phyloP scores from a whole-genome alignment of 2,797 vertebrate genomes.

The Trematomus bernacchii region DNA sequence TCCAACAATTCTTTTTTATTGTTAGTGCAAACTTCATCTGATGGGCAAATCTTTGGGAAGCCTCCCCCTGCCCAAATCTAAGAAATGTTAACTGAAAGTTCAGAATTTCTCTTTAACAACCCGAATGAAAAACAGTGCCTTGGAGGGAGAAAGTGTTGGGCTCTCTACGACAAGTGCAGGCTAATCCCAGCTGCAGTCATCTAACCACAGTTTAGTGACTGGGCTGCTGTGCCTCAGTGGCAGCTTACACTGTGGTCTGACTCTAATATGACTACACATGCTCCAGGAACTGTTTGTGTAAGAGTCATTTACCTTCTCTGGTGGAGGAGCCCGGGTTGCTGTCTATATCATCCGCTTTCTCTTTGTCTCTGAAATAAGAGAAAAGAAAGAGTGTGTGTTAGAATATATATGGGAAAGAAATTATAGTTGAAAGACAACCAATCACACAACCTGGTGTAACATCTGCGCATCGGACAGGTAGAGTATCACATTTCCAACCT shows the following conservation, averaged over 20 bases:
- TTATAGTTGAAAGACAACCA: constrained; percentile 2
- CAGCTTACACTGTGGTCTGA: constrained; percentile 33
- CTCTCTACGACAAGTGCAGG: constrained; percentile 46
- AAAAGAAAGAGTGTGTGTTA: constrained; percentile 15
- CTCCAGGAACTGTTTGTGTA: not conserved
- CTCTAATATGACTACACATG: constrained; percentile 41
- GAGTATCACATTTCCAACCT: constrained; percentile 38
- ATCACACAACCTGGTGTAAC: not conserved
- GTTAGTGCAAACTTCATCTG: not conserved
- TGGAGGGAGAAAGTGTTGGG: constrained; percentile 38
- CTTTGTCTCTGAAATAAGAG: constrained; percentile 69
- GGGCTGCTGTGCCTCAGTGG: constrained; percentile 37
- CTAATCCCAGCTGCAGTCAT: constrained; percentile 59
- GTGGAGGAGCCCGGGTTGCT: constrained; percentile 65
- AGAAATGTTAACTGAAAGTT: not conserved
- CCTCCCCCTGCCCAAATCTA: not conserved
- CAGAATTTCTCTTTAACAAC: not conserved
- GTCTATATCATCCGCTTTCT: constrained; percentile 79
- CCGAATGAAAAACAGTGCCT: constrained; percentile 20
- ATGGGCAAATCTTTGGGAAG: no score
- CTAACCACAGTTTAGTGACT: constrained; percentile 48
- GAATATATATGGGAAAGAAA: not conserved
- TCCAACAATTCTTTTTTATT: not conserved
- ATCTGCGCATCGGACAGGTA: not conserved
- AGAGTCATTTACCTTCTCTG: constrained; percentile 77